phyloP scores from a whole-genome alignment of 2,888 invertebrate genomes.

The Gymnosoma rotundatum region DNA sequence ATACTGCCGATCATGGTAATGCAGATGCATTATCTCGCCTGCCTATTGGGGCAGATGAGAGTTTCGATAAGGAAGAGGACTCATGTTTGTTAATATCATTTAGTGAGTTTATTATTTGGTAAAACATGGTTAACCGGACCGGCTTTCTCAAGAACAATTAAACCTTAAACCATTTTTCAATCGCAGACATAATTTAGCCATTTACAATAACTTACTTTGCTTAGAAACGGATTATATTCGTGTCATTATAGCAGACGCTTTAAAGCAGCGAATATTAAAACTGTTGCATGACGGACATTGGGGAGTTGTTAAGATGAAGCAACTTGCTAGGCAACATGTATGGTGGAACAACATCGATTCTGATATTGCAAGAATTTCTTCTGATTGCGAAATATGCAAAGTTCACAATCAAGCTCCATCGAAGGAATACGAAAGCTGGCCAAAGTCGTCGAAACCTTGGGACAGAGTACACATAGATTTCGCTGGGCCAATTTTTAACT shows the following conservation, averaged over 20 bases:
- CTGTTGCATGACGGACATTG: conserved; percentile 60
- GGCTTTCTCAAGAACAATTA: neutral
- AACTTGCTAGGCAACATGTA: no score
- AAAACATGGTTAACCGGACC: neutral
- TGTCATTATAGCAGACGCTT: no score
- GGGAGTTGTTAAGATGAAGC: conserved; percentile 56
- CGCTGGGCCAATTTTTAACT: conserved; percentile 76
- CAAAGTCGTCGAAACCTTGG: conserved; percentile 76
- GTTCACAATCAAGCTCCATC: conserved; percentile 42
- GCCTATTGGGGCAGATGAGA: no score
- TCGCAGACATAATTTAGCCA: neutral
- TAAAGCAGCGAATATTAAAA: conserved; percentile 28
- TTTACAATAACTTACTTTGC: conserved; percentile 49
- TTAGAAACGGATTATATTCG: conserved; percentile 46
- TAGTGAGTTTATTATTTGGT: conserved; percentile 1
- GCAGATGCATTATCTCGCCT: no score
- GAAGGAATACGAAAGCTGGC: conserved; percentile 41
- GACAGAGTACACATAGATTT: conserved; percentile 81
- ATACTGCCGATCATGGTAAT: no score
- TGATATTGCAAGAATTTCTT: conserved; percentile 24
- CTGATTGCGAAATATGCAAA: conserved; percentile 54
- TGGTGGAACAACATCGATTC: no score
- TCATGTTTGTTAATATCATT: conserved; percentile 19
- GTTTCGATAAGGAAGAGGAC: conserved; percentile 52
- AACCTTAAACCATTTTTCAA: no score